A percentile compares a stretch with the other conserved stretches of the same genome.
Conservation (phyloP, 2,888 invertebrate genomes). For the Crioceris asparagi region DNA sequence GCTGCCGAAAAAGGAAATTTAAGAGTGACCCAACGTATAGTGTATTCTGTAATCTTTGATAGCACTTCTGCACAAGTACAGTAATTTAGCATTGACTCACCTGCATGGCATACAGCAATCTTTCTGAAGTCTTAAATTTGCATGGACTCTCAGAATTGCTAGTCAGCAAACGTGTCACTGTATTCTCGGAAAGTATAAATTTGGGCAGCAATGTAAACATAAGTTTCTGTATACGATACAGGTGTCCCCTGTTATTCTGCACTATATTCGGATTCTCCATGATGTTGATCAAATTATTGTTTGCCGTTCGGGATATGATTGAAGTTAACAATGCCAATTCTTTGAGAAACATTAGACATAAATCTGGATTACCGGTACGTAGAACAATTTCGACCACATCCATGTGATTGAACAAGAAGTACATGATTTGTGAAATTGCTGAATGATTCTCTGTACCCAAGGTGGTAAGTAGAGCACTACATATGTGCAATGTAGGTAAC, state of each 20-base stretch:
- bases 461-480: slow-evolving; percentile 70
- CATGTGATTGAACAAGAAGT: slow-evolving; percentile 68
- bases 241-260: slow-evolving; percentile 44
- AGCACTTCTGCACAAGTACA: too few relatives aligned
- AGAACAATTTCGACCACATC: slow-evolving; percentile 73
- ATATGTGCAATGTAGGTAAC: slow-evolving; percentile 69
- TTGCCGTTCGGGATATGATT: slow-evolving; percentile 34
- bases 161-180: slow-evolving; percentile 34
- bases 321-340: slow-evolving; percentile 67
- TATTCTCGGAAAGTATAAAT: slow-evolving; percentile 42
- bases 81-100: too few relatives aligned
- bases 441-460: slow-evolving; percentile 76
- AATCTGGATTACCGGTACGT: slow-evolving; percentile 54
- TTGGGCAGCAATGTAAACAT: slow-evolving; percentile 65
- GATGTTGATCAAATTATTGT: slow-evolving; percentile 31
- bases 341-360: slow-evolving; percentile 54
- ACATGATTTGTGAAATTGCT: slow-evolving; percentile 68
- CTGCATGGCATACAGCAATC: slow-evolving; percentile 43
- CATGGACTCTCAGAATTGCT: slow-evolving; percentile 23
- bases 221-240: slow-evolving; percentile 60
- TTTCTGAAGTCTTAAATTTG: slow-evolving; percentile 34
- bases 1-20: too few relatives aligned
- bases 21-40: too few relatives aligned
- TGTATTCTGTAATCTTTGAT: too few relatives aligned
- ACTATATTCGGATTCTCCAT: slow-evolving; percentile 35